phyloP scores from a whole-genome alignment of 2,113 vertebrate species.

The Dermatemys mawii region DNA sequence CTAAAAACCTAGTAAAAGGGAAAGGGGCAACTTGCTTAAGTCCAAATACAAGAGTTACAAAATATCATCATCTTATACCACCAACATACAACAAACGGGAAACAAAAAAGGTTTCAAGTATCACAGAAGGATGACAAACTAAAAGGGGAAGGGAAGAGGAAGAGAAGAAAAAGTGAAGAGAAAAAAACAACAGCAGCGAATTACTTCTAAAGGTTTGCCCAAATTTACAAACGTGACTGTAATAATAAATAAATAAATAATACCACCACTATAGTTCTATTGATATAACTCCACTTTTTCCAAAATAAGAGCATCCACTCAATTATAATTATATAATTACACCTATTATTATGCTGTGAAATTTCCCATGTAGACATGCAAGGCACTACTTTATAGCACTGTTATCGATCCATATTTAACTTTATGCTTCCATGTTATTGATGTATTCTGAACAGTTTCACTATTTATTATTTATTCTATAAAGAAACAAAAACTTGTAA shows the following conservation, averaged over 20 bases:
- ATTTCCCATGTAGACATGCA: not conserved
- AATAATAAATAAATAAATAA: accelerated
- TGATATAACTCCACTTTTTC: not conserved
- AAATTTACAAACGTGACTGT: not conserved
- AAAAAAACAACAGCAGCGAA: accelerated
- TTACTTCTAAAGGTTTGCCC: not conserved
- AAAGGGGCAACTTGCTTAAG: not conserved
- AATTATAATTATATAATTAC: not conserved
- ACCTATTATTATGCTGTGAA: not conserved
- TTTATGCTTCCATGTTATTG: not conserved
- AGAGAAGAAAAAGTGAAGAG: not conserved
- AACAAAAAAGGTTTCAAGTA: not conserved
- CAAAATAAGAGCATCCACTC: accelerated
- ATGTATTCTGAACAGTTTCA: not conserved
- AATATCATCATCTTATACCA: not conserved
- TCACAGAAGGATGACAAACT: not conserved
- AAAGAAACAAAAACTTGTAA: not conserved
- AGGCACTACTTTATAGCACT: not conserved
- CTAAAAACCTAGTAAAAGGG: not conserved
- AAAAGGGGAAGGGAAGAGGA: not conserved
- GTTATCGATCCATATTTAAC: not conserved
- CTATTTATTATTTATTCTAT: not conserved
- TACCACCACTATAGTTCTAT: too few species aligned
- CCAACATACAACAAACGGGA: not conserved
- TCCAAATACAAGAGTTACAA: not conserved